A percentile compares a stretch with the other conserved stretches of the same genome.
Evolutionary conservation across 2,113 vertebrate genomes (phyloP).

Genomic region (Rhinoderma darwinii): DNA sequence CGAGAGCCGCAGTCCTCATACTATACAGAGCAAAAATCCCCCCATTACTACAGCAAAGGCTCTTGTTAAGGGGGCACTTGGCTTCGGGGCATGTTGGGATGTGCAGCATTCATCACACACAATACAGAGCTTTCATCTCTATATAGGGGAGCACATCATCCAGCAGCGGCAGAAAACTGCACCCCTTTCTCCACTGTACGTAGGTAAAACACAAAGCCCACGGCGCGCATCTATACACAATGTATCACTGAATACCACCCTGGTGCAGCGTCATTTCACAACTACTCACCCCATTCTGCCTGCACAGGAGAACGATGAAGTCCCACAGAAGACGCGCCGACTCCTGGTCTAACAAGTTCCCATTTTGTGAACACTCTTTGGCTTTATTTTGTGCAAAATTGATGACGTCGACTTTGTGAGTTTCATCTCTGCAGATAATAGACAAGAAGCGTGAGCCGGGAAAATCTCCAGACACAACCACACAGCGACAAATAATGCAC

Average conservation of each 20-base stretch:
- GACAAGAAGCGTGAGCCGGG: not conserved
- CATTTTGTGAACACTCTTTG: conserved; percentile 83
- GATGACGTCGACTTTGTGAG: conserved; percentile 98
- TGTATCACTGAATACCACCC: no score
- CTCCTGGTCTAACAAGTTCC: conserved; percentile 87
- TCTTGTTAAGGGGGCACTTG: no score
- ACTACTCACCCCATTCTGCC: conserved; percentile 91
- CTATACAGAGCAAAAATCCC: no score
- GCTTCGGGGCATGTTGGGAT: not conserved
- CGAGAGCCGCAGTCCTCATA: no score
- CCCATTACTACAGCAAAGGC: no score
- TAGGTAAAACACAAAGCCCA: no score
- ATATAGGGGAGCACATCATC: no score
- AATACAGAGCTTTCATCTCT: no score
- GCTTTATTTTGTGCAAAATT: conserved; percentile 96
- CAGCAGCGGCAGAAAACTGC: no score
- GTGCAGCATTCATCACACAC: not conserved
- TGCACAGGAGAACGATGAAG: conserved; percentile 89
- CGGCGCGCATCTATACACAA: no score
- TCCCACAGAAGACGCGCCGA: conserved; percentile 94
- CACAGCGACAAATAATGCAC: no score
- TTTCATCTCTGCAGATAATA: conserved; percentile 82
- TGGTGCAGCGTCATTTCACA: not conserved
- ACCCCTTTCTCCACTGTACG: no score
- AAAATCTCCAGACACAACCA: not conserved